Conservation (phyloP, 92 coral and sea anemone genomes). For the Ricordea florida region DNA sequence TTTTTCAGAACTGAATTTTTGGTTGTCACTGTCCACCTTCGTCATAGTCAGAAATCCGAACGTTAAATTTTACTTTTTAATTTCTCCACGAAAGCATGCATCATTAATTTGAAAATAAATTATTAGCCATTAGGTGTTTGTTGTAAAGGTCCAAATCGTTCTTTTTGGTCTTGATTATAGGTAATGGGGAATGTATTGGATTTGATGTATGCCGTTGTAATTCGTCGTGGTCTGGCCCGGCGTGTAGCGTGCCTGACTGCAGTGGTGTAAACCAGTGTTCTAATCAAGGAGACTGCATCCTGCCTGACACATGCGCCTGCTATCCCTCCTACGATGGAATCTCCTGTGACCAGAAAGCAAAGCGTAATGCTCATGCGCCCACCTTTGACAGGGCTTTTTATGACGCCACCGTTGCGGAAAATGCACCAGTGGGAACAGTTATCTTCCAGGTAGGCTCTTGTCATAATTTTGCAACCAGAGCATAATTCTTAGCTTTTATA, state of each 20-base stretch:
- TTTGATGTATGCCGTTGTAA: slow-evolving; percentile 54
- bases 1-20: too few relatives aligned
- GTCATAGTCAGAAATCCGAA: too few relatives aligned
- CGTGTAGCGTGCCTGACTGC: slow-evolving; percentile 68
- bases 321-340: slow-evolving; percentile 59
- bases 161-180: background rate
- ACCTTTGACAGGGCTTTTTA: slow-evolving; percentile 14
- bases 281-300: slow-evolving; percentile 57
- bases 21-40: too few relatives aligned
- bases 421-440: slow-evolving; percentile 39
- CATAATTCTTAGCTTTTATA: too few relatives aligned
- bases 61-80: too few relatives aligned
- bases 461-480: too few relatives aligned
- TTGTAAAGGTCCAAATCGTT: too few relatives aligned
- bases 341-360: slow-evolving; percentile 33
- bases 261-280: slow-evolving; percentile 53
- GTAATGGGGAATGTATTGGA: slow-evolving; percentile 56
- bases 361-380: slow-evolving; percentile 51
- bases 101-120: too few relatives aligned
- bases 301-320: slow-evolving; percentile 57
- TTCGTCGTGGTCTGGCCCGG: slow-evolving; percentile 49
- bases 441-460: too few relatives aligned
- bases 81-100: too few relatives aligned
- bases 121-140: too few relatives aligned
- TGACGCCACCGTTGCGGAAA: slow-evolving; percentile 48